Conservation (phyloP, 92 coral and sea anemone species). For the Pocillopora grandis region DNA sequence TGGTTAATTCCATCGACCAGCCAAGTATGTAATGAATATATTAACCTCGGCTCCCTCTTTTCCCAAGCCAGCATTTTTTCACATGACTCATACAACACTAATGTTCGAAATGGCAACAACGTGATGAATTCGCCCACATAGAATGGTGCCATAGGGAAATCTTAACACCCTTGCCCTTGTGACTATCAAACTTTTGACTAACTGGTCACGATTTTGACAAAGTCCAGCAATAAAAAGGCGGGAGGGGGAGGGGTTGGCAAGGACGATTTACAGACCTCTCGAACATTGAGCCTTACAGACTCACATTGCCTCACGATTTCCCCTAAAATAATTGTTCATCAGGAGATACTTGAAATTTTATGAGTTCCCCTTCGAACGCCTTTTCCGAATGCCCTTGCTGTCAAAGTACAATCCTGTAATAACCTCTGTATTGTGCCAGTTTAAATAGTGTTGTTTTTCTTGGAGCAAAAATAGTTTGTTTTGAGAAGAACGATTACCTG, state of each 20-base stretch:
- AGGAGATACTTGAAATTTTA: not conserved
- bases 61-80: too few species aligned
- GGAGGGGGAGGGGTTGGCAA: not conserved
- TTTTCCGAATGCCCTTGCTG: not conserved
- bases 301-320: too few species aligned
- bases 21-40: too few species aligned
- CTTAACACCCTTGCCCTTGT: not conserved
- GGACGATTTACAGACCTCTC: not conserved
- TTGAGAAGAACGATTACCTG: slow-evolving; percentile 5
- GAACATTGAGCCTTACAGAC: too few species aligned
- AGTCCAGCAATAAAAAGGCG: not conserved
- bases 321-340: too few species aligned
- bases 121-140: not conserved
- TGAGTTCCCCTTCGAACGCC: not conserved
- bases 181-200: not conserved
- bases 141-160: not conserved
- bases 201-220: slow-evolving; percentile 9
- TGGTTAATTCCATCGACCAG: too few species aligned
- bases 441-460: slow-evolving; percentile 12
- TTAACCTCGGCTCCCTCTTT: too few species aligned
- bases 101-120: not conserved
- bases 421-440: slow-evolving; percentile 4
- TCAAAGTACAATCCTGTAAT: not conserved
- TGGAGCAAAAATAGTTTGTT: slow-evolving; percentile 33
- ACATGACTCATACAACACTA: not conserved